Evolutionary conservation across 2,888 invertebrate genomes (phyloP).

Genomic region (Spisula solida): DNA sequence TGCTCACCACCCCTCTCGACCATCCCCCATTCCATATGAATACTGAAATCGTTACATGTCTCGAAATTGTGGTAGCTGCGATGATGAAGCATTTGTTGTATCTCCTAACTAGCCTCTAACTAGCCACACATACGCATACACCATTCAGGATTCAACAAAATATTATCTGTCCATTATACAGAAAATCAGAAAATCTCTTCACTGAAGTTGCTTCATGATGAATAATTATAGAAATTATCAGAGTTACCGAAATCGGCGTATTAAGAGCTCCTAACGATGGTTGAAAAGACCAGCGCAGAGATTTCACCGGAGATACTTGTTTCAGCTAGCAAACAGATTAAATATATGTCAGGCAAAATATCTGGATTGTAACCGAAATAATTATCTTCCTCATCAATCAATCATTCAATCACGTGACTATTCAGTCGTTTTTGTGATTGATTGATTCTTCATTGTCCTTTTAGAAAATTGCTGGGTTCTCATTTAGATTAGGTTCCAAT

Average conservation of each 20-base stretch:
- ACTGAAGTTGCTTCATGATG: not conserved
- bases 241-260: not conserved
- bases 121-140: too few relatives aligned
- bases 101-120: too few relatives aligned
- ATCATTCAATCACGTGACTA: constrained; percentile 14
- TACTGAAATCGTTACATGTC: too few relatives aligned
- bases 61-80: too few relatives aligned
- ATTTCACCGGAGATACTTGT: not conserved
- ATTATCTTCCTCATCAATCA: constrained; percentile 12
- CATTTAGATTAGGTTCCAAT: not conserved
- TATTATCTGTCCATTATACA: not conserved
- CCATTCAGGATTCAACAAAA: too few relatives aligned
- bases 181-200: not conserved
- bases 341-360: not conserved
- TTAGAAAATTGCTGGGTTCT: not conserved
- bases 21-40: too few relatives aligned
- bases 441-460: constrained; percentile 26
- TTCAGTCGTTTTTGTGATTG: constrained; percentile 14
- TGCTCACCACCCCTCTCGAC: too few relatives aligned
- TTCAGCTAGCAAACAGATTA: not conserved
- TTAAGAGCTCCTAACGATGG: too few relatives aligned
- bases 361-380: not conserved
- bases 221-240: not conserved
- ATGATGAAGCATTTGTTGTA: too few relatives aligned
- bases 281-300: not conserved